Base-by-base conservation (phyloP, 2,888 invertebrate genomes). In the Pammene fasciana region DNA sequence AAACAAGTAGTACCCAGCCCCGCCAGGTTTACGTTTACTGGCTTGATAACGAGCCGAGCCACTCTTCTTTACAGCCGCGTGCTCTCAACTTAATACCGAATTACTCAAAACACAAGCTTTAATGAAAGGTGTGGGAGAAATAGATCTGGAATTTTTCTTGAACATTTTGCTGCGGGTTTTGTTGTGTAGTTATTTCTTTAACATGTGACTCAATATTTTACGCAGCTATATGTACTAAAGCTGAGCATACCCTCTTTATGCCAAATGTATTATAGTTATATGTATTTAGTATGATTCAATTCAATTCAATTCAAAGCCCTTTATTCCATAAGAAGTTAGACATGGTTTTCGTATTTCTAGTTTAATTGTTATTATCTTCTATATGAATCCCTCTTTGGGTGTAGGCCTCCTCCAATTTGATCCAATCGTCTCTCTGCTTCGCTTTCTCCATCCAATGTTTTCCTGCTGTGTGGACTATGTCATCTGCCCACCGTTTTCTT, bases 1-100 rank as follows among this genome's bases (percentile, higher is more conserved):
- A 61, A 65, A 65, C 61, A 65, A 46, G 38, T 71, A 68, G 73
- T 73, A 74, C 57, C 57, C 11, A 50, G 26, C 62, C 54, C 16
- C 18, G 55, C 48, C 14, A 10, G 68, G 57, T 65, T 62, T 46
- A 43, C 55, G 55, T 73, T 74, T 75, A 73, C 65, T 67, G 73
- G 70, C 75, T 43, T 62, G 65, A 70, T 76, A 78, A 81, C 73
- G 75, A 74, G 68, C 60, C 55, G 71, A 75, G 73, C 72, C 73
- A 78, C 80, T 81, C 73, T 56, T 72, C 71, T 76, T 75, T 74
- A 76, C 72, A 72, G 50, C 72, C 64, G 65, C 52, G 66, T 62
- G 65, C 75, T 78, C 72, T 74, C 71, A 76, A 74, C 73, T 76
- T 72, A 74, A 71, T 71, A 72, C 50, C 70, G 71, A 74, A 76